Evolutionary conservation across 1,140 invertebrate genomes (phyloP).

Genomic region (Hypothenemus hampei): DNA sequence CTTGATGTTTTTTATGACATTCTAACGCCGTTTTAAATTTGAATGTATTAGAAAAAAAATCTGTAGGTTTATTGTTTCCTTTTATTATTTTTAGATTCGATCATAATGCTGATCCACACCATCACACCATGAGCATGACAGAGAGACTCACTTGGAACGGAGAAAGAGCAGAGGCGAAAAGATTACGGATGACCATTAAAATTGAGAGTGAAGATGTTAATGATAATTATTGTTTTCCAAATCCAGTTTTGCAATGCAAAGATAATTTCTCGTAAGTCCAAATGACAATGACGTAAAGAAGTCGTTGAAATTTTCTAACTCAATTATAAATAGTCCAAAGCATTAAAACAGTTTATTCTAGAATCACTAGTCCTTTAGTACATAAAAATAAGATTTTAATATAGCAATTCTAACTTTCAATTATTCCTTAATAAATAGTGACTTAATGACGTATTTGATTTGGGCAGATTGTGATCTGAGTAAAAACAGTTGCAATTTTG

Average conservation of each 20-base stretch:
- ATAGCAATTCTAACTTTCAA: too few relatives aligned
- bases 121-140: constrained; percentile 31
- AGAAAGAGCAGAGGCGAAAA: constrained; percentile 51
- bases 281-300: not conserved
- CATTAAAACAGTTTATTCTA: not conserved
- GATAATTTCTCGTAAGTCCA: constrained; percentile 43
- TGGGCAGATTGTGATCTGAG: not conserved
- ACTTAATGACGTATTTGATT: too few relatives aligned
- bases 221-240: constrained; percentile 46
- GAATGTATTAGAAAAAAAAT: not conserved
- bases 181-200: constrained; percentile 59
- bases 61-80: not conserved
- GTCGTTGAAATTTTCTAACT: not conserved
- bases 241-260: constrained; percentile 38
- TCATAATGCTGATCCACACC: constrained; percentile 36
- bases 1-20: not conserved
- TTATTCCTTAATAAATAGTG: too few relatives aligned
- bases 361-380: not conserved
- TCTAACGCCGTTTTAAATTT: not conserved
- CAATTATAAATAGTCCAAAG: not conserved
- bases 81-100: constrained; percentile 36
- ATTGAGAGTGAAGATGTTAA: constrained; percentile 65
- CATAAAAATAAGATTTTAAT: not conserved
- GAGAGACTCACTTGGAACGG: constrained; percentile 39
- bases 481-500: not conserved